Conservation (phyloP, 2,888 invertebrate species). For the Ariolimax columbianus region DNA sequence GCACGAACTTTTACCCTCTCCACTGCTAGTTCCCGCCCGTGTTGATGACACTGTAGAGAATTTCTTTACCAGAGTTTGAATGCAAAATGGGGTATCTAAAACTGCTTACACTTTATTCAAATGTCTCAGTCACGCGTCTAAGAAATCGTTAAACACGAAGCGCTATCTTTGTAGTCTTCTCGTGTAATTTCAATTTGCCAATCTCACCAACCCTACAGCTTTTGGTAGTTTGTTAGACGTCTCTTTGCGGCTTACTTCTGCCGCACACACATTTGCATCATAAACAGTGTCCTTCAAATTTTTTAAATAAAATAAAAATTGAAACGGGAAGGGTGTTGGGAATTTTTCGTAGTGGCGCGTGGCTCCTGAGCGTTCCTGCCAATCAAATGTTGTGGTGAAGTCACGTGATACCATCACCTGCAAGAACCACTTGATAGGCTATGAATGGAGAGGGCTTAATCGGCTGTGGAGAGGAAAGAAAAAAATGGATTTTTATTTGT, state of each 20-base stretch:
- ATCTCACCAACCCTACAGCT: neutral
- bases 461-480: constrained; percentile 14
- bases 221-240: neutral
- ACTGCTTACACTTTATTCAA: neutral
- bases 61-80: neutral
- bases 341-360: constrained; percentile 35
- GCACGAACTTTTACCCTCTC: too few species aligned
- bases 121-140: neutral
- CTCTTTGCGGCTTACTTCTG: neutral
- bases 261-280: neutral
- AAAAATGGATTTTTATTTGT: neutral
- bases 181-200: constrained; percentile 19
- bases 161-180: constrained; percentile 4
- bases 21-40: too few species aligned
- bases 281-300: constrained; percentile 25
- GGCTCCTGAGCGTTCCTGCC: constrained; percentile 37
- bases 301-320: neutral
- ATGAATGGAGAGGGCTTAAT: constrained; percentile 40
- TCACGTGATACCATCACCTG: constrained; percentile 50
- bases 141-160: neutral
- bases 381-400: constrained; percentile 33
- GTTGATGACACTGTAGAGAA: too few species aligned
- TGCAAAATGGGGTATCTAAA: neutral
- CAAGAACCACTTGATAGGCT: constrained; percentile 34
- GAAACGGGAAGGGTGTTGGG: neutral